Evolutionary conservation across 2,888 invertebrate genomes (phyloP).

Genomic region (Pristionchus japonicus): DNA sequence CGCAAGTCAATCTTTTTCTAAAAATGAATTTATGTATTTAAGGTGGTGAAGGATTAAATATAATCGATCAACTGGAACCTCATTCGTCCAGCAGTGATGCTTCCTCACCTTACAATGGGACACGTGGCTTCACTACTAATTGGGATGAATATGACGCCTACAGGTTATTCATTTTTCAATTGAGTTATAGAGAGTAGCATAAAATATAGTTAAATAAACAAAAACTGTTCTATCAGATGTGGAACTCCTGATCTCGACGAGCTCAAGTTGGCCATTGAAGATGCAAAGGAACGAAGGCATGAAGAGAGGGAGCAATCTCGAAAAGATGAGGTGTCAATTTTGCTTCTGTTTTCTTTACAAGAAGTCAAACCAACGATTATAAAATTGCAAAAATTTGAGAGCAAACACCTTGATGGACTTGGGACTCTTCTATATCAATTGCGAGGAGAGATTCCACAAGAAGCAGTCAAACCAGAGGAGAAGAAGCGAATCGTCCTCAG

Average conservation of each 20-base stretch:
- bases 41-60: not conserved
- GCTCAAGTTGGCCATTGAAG: slow-evolving; percentile 36
- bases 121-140: slow-evolving; percentile 16
- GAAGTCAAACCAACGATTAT: too few relatives aligned
- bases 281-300: slow-evolving; percentile 8
- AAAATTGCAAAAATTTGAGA: too few relatives aligned
- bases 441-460: not conserved
- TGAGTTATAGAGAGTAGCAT: too few relatives aligned
- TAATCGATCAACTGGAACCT: not conserved
- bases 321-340: slow-evolving; percentile 34
- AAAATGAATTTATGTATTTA: too few relatives aligned
- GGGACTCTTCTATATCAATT: not conserved
- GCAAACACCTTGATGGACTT: slow-evolving; percentile 19
- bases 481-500: slow-evolving; percentile 41
- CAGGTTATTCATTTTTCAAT: not conserved
- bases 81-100: not conserved
- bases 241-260: slow-evolving; percentile 47
- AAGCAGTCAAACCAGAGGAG: slow-evolving; percentile 2
- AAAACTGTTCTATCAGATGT: slow-evolving; percentile 18
- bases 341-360: too few relatives aligned
- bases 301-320: not conserved
- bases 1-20: too few relatives aligned
- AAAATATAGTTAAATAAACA: too few relatives aligned
- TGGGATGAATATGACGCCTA: slow-evolving; percentile 46
- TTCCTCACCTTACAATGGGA: not conserved